phyloP scores from a whole-genome alignment of 2,113 vertebrate species.

The Ageneiosus marmoratus region DNA sequence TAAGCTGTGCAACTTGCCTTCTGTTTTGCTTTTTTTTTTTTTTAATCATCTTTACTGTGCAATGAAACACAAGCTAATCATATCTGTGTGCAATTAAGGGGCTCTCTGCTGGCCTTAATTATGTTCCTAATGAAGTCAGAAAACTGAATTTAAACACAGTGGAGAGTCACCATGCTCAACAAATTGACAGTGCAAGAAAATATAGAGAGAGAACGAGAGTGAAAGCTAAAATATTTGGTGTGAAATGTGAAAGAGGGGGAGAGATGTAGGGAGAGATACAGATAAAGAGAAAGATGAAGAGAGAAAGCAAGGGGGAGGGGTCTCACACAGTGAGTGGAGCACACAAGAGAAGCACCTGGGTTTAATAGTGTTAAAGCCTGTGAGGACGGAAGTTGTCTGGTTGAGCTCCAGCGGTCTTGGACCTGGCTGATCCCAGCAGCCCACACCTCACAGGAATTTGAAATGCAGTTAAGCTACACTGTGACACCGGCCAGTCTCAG shows the following conservation, averaged over 20 bases:
- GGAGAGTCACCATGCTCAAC: conserved; percentile 10
- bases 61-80: conserved; percentile 50
- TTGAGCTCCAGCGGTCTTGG: conserved; percentile 37
- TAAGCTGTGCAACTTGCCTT: conserved; percentile 26
- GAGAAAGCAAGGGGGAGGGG: neutral
- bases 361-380: conserved; percentile 48
- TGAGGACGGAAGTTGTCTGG: conserved; percentile 39
- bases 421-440: conserved; percentile 41
- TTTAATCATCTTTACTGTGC: conserved; percentile 27
- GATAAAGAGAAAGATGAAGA: neutral
- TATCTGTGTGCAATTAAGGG: conserved; percentile 60
- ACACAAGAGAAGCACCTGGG: conserved; percentile 37
- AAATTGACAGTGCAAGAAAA: conserved; percentile 22
- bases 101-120: conserved; percentile 49
- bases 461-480: conserved; percentile 47
- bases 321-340: conserved; percentile 9
- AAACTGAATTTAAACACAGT: conserved; percentile 58
- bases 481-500: conserved; percentile 42
- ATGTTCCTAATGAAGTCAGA: conserved; percentile 50
- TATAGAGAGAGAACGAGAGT: neutral
- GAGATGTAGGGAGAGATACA: neutral
- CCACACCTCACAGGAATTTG: conserved; percentile 29
- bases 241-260: neutral
- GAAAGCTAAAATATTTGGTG: neutral
- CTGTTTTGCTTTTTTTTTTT: neutral